Evolutionary conservation across 1,140 invertebrate genomes (phyloP).

Genomic region (Temnothorax longispinosus): DNA sequence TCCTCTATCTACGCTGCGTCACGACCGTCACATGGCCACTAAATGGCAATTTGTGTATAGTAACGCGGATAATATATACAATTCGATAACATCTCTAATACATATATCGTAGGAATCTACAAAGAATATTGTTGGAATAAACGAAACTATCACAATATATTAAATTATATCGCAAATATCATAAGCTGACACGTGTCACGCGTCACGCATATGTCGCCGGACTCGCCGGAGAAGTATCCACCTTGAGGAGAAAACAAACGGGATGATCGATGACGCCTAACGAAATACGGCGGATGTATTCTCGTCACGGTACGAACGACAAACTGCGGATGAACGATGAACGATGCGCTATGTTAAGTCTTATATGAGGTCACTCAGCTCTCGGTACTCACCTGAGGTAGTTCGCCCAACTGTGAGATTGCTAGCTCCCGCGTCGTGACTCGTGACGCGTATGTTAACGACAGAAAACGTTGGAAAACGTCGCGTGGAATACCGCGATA

Average conservation of each 20-base stretch:
- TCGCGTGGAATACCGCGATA: background rate
- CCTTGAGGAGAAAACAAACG: background rate
- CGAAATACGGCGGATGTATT: background rate
- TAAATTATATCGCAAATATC: background rate
- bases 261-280: conserved; percentile 23
- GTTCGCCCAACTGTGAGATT: background rate
- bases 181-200: conserved; percentile 17
- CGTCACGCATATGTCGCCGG: conserved; percentile 2
- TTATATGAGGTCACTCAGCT: background rate
- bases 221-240: background rate
- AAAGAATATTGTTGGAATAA: background rate
- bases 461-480: background rate
- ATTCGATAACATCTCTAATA: background rate
- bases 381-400: conserved; percentile 3
- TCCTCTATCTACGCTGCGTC: background rate
- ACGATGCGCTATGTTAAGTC: background rate
- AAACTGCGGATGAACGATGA: background rate
- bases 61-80: background rate
- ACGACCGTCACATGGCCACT: too few relatives aligned
- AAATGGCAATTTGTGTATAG: background rate
- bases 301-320: conserved; percentile 36
- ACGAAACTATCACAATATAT: background rate
- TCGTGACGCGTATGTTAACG: background rate
- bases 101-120: background rate
- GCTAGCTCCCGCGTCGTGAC: background rate